Base-by-base conservation (phyloP, 2,113 vertebrate species). In the Stegastes partitus region DNA sequence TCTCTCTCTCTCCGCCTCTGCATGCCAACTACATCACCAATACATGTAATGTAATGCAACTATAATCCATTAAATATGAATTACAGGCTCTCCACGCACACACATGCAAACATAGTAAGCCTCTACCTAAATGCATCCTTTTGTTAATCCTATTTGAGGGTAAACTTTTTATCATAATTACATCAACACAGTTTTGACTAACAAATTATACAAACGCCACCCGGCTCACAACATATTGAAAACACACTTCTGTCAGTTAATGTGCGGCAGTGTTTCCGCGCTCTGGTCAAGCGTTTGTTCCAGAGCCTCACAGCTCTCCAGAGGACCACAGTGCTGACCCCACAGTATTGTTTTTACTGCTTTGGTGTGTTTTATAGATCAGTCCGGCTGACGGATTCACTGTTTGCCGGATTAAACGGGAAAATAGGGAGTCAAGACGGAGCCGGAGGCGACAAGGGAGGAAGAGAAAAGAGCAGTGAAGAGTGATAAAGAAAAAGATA, bases 241-340 rank as follows among this genome's bases (percentile, higher is more conserved):
- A 81, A 74, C 11, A 2, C 57, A 26, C 61, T 55, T 7, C 25
- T 6, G 14, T 10, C 23, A 6, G 65, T 72, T 58, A 66, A 71
- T 49, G 34, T 22, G 26, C 10, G 1, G 23, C 49, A 61, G 50
- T 56, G 69, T 72, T 78, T 65, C 42, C 37, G 34, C 1, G 28
- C 75, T 71, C 49, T 9, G 65, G 26, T 85, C 49, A 15, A 77
- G 22, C 66, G 62, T 77, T 79, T 71, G 63, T 50, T 74, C 23
- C 8, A 50, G 64, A 76, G 74, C n/a, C 64, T 69, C 54, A 68
- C 50, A 31, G 79, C 62, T 83, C 82, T 82, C 78, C 55, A 23
- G 85, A 64, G 68, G 54, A 61, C 11, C 56, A 19, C 11, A 76
- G 59, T 66, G 82, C 86, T 91, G 87, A 90, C 80, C 87, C 74